Evolutionary conservation across 2,113 vertebrate genomes (phyloP), one percentile per base, ranked within the genome.

Genomic region (Tupaia tana): DNA sequence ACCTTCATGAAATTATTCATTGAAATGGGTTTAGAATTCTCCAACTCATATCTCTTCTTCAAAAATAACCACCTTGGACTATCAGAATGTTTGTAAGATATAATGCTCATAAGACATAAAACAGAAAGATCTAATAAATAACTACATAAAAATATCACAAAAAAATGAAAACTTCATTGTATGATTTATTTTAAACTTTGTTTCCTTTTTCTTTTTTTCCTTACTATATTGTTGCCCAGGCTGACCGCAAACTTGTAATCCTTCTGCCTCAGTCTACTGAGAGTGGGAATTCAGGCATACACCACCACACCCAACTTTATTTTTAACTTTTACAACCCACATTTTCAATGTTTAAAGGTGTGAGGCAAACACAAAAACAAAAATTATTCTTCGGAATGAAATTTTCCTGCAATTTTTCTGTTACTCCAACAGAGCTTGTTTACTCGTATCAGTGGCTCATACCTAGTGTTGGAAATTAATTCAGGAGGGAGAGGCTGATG

Each of bases 381-480:
- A 89, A 83, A 77, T 61, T 27, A 43, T 89, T 67, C 24, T 83
- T 94, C 61, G 69, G 27, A 77, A 70, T 84, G 61, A 89, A 93
- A 70, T 22, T 89, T 89, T 6, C 12, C 27, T 84, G 15, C 12
- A 19, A 29, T 25, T 61, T n/a, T 89, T 64, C n/a, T 56, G 34
- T 69, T 27, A 43, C 1, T 31, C 2, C 3, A 61, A 54, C 27
- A 27, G 79, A 52, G 82, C 10, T 61, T 89, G 14, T 25, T 71
- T 78, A 87, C 18, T 93, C 25, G 84, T 27, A 61, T 16, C 69
- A 87, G 24, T 20, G 77, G 25, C 20, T 54, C 27, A 54, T 69
- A 34, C 77, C 27, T 31, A 77, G 20, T 3, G 15, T 63, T 29
- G 34, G 83, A 20, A 93, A n/a, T 16, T 73, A 66, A 74, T 74